Evolutionary conservation across 1,140 invertebrate species (phyloP), one percentile per base, ranked within the genome.

Genomic region (Bombus breviceps): DNA sequence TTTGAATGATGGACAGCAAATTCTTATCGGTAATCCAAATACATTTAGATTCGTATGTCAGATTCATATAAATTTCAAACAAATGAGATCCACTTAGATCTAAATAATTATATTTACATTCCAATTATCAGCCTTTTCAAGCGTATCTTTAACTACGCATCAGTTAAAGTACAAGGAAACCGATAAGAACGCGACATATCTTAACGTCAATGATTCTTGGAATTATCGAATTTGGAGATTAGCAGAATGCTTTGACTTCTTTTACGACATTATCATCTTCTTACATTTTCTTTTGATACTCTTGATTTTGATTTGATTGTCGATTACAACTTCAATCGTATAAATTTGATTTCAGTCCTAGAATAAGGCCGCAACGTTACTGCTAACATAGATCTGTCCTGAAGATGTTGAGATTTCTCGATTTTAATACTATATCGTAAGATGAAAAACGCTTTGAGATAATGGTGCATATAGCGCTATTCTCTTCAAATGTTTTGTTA

Each of bases 291-390:
- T 41, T 41, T 57, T 18, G 81, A 71, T 72, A n/a, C 5, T 15
- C 59, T 43, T 41, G n/a, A 47, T 83, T 37, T 72, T 9, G 13
- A 47, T 71, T 85, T 85, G 83, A 85, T 85, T 85, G 83, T 85
- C 83, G 57, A 39, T 73, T 72, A 62, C 32, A 47, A 64, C 80
- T 39, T 73, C 72, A 78, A 85, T 80, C 68, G 53, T 64, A 72
- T 37, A 62, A 28, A 62, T 83, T 83, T 85, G 13, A 81, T 74
- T 75, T 81, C 71, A 79, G 75, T 88, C 73, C 72, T 57, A 34
- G 75, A 85, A 59, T 80, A 90, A 90, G 89, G 89, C 89, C 84
- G 81, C 89, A 62, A 57, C 68, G 32, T 89, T 32, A 37, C 34
- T 10, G 22, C 37, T 15, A 68, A 78, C 25, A 43, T 22, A 25